Evolutionary conservation across 2,888 invertebrate genomes (phyloP).

Genomic region (Eretmocerus hayati): DNA sequence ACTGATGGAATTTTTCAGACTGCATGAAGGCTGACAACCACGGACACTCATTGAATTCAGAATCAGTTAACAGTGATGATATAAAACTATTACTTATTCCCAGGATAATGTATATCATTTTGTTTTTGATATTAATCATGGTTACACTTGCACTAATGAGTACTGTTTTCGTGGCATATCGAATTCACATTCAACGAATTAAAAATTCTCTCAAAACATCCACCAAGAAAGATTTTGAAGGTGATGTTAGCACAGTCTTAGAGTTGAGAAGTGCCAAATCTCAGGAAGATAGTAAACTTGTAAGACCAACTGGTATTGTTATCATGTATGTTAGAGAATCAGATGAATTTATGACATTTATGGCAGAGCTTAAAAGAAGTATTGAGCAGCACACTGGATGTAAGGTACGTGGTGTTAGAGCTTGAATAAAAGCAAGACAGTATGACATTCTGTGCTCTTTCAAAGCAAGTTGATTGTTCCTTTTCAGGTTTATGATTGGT

Average conservation of each 20-base stretch:
- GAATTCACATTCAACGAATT: constrained; percentile 6
- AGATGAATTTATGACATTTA: constrained; percentile 19
- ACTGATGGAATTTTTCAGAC: constrained; percentile 11
- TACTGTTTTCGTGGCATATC: constrained; percentile 11
- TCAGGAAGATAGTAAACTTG: constrained; percentile 16
- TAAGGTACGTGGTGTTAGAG: constrained; percentile 11
- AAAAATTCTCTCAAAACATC: constrained; percentile 10
- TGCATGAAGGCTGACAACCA: constrained; percentile 11
- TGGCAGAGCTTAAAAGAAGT: constrained; percentile 16
- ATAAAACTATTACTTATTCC: constrained; percentile 5
- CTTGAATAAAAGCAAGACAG: no score
- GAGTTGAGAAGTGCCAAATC: constrained; percentile 8
- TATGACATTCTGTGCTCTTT: no score
- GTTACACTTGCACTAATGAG: constrained; percentile 14
- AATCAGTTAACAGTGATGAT: constrained; percentile 2
- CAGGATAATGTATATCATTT: constrained; percentile 6
- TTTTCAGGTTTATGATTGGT: constrained; percentile 36
- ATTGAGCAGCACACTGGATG: constrained; percentile 16
- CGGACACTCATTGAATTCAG: not conserved
- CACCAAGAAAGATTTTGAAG: constrained; percentile 5
- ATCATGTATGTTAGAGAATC: constrained; percentile 19
- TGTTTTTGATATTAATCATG: constrained; percentile 7
- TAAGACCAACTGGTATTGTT: constrained; percentile 16
- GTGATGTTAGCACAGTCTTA: constrained; percentile 7
- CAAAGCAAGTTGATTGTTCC: no score